Conservation (phyloP, 1,140 invertebrate genomes). For the Armadillidium nasatum region DNA sequence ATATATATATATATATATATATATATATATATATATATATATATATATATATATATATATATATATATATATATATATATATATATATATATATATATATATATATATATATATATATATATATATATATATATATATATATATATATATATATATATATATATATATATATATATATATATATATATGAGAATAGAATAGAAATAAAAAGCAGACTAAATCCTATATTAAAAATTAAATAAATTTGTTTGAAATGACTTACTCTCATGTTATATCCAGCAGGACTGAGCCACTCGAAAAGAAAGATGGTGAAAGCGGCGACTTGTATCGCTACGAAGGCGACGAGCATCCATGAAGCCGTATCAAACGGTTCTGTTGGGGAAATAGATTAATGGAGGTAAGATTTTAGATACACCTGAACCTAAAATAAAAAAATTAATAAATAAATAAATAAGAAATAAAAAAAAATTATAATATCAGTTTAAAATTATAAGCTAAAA, state of each 20-base stretch:
- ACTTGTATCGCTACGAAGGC: slow-evolving; percentile 93
- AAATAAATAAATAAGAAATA: too few species aligned
- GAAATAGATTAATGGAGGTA: background rate
- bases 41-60: too few species aligned
- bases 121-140: slow-evolving; percentile 18
- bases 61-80: too few species aligned
- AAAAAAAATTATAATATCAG: too few species aligned
- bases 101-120: slow-evolving; percentile 21
- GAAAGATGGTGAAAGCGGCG: slow-evolving; percentile 90
- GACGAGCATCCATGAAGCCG: slow-evolving; percentile 94
- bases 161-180: too few species aligned
- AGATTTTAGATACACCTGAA: too few species aligned
- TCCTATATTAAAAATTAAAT: background rate
- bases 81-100: too few species aligned
- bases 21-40: too few species aligned
- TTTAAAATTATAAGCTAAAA: too few species aligned
- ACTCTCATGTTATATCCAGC: slow-evolving; percentile 89
- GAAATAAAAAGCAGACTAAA: background rate
- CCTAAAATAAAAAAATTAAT: too few species aligned
- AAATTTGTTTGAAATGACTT: slow-evolving; percentile 45
- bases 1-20: too few species aligned
- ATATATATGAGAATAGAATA: too few species aligned
- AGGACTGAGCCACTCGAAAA: slow-evolving; percentile 95
- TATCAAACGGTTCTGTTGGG: slow-evolving; percentile 88
- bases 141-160: slow-evolving; percentile 9